These are phyloP conservation scores for Upupa epops DNA, from an alignment of 2,113 vertebrate species.

Conservation along the genomic window DNA sequence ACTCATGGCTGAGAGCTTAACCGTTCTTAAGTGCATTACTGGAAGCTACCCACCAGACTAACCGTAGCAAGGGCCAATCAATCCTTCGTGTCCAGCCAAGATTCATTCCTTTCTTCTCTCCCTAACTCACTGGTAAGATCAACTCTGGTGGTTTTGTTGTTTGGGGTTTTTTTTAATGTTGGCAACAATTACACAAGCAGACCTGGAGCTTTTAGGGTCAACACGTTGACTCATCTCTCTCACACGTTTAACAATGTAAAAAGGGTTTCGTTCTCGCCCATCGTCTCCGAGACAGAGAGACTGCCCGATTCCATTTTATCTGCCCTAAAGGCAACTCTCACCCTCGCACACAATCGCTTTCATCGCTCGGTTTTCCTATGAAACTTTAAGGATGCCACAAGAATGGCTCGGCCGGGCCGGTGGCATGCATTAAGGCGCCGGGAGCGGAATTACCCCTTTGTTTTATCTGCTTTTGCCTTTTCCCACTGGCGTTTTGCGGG, in stretches of 20 bases:
- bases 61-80: neutral
- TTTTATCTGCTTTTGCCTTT: slow-evolving; percentile 67
- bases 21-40: neutral
- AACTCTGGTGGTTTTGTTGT: neutral
- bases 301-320: slow-evolving; percentile 14
- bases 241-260: neutral
- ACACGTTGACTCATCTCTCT: neutral
- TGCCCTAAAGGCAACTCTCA: slow-evolving; percentile 48
- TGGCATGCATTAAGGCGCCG: neutral
- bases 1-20: slow-evolving; percentile 10
- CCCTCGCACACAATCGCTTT: neutral
- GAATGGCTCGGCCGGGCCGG: neutral
- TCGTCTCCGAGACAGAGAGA: neutral
- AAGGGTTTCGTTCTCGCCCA: neutral
- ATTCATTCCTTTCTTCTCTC: neutral
- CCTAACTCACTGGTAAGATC: neutral
- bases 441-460: slow-evolving; percentile 58
- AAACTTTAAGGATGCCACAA: slow-evolving; percentile 19
- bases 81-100: neutral
- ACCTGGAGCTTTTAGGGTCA: neutral
- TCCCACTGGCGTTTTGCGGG: slow-evolving; percentile 63
- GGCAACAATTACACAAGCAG: neutral
- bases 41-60: neutral
- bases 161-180: neutral
- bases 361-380: neutral